These are phyloP conservation scores for Squalus acanthias DNA, from an alignment of 2,797 vertebrate genomes.

Conservation along the genomic window DNA sequence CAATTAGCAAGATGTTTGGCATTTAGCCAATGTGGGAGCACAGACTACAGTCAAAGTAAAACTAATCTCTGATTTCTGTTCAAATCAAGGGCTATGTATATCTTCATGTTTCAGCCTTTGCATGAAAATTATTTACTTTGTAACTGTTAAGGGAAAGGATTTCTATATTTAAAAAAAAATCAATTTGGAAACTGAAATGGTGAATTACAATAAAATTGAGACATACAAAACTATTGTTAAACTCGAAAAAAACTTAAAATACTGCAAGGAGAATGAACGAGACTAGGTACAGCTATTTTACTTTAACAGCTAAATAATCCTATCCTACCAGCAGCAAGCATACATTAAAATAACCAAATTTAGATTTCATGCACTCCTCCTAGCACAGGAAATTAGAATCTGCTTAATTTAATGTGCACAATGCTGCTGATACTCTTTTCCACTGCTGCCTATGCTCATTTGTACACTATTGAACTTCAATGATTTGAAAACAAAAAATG, in stretches of 20 bases:
- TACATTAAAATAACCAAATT: no score
- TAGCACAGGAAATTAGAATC: no score
- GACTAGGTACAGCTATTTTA: no score
- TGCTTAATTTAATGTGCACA: no score
- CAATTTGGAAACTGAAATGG: not conserved
- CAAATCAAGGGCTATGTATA: not conserved
- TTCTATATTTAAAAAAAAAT: not conserved
- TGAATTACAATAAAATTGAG: not conserved
- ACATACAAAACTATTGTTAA: not conserved
- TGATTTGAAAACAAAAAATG: no score
- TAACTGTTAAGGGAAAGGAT: not conserved
- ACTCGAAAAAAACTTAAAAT: not conserved
- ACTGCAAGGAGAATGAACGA: not conserved
- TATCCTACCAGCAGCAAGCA: no score
- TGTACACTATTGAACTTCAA: no score
- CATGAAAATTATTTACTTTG: not conserved
- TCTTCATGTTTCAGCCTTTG: not conserved
- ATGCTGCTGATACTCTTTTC: no score
- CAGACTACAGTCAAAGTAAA: not conserved
- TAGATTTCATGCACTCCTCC: no score
- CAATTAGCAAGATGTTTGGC: slow-evolving; percentile 1
- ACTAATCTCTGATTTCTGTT: not conserved
- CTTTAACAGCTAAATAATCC: no score
- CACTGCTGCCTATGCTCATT: no score
- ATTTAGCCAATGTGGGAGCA: not conserved